Evolutionary conservation across 2,113 vertebrate genomes (phyloP).

Genomic region (Otus sunia): DNA sequence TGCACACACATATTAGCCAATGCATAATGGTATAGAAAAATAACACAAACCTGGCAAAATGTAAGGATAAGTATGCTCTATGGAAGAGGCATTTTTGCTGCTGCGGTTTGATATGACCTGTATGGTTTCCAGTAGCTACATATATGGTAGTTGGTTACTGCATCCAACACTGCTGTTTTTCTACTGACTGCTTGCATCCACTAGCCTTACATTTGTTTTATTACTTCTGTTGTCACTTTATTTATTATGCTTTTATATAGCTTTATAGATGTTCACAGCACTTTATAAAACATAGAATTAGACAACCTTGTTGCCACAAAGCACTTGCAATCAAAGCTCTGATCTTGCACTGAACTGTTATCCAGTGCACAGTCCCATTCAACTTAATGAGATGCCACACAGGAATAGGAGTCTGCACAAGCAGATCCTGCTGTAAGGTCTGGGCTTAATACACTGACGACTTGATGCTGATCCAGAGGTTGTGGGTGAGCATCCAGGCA

Average conservation of each 20-base stretch:
- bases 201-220: background rate
- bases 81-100: background rate
- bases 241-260: background rate
- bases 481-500: background rate
- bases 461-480: background rate
- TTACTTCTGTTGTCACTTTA: conserved; percentile 15
- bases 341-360: background rate
- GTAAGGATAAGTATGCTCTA: background rate
- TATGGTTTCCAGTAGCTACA: background rate
- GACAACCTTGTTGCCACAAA: background rate
- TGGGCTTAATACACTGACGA: background rate
- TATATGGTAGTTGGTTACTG: background rate
- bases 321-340: background rate
- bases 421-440: background rate
- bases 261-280: background rate
- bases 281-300: background rate
- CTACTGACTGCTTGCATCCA: background rate
- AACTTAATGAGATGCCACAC: background rate
- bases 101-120: background rate
- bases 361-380: background rate
- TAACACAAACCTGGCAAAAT: background rate
- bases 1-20: background rate
- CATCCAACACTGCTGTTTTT: background rate
- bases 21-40: background rate
- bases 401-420: background rate